Conservation (phyloP, 92 coral and sea anemone genomes). For the Blastomussa wellsi region DNA sequence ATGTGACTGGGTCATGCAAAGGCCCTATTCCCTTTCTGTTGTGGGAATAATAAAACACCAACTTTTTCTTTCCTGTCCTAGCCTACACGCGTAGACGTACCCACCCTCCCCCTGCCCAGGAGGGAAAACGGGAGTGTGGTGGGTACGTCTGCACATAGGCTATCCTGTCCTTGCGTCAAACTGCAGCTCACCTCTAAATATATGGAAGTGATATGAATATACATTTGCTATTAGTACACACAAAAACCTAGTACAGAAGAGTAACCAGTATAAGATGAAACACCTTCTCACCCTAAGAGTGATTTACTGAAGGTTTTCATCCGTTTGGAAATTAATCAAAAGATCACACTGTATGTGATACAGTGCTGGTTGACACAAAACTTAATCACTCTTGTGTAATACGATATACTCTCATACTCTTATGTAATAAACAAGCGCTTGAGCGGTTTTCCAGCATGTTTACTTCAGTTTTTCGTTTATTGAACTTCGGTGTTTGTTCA, state of each 20-base stretch:
- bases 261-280: slow-evolving; percentile 6
- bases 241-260: not conserved
- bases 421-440: not conserved
- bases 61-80: not conserved
- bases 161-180: not conserved
- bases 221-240: not conserved
- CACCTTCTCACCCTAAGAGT: slow-evolving; percentile 41
- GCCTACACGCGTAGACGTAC: no score
- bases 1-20: no score
- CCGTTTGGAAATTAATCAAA: slow-evolving; percentile 6
- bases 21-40: not conserved
- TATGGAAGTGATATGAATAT: not conserved
- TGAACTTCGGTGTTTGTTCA: not conserved
- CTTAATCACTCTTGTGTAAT: not conserved
- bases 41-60: not conserved
- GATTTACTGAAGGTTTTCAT: slow-evolving; percentile 38
- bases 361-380: slow-evolving; percentile 22
- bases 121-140: no score
- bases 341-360: slow-evolving; percentile 9
- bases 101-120: no score
- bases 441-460: not conserved
- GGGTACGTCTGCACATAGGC: no score
- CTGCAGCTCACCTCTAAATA: not conserved
- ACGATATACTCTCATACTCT: no score
- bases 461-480: not conserved